Percentiles rank a stretch among this genome's conserved stretches.
phyloP scores from a whole-genome alignment of 2,113 vertebrate genomes.

The Dryoscopus gambensis region DNA sequence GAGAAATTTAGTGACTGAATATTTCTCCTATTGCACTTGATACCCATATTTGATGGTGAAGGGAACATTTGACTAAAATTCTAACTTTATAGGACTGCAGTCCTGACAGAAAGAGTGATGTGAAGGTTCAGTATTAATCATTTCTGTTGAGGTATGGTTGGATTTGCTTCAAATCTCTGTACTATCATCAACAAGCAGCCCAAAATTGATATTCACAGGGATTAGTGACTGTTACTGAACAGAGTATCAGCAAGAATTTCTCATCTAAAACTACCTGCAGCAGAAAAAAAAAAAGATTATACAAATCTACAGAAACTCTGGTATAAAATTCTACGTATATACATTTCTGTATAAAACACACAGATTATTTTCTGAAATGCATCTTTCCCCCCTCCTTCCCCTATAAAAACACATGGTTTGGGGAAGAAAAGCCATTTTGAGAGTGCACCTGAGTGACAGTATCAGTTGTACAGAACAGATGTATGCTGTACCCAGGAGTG shows the following conservation, averaged over 20 bases:
- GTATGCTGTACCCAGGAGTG: neutral
- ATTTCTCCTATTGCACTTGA: neutral
- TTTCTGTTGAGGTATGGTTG: neutral
- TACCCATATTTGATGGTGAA: neutral
- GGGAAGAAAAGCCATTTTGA: neutral
- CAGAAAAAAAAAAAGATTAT: neutral
- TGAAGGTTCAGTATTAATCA: neutral
- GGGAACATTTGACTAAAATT: neutral
- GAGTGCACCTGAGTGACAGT: neutral
- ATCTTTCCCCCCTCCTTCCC: fast-evolving
- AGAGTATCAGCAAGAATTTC: neutral
- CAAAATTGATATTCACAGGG: neutral
- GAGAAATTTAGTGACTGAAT: neutral
- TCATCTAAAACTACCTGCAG: neutral
- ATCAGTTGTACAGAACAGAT: fast-evolving
- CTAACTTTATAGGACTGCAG: neutral
- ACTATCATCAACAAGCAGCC: neutral
- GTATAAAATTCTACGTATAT: neutral
- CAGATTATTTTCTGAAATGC: neutral
- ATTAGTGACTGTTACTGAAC: neutral
- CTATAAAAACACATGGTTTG: neutral
- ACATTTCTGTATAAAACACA: neutral
- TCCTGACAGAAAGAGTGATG: neutral
- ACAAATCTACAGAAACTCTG: neutral
- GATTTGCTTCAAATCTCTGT: neutral